These are phyloP conservation scores for Anser brachyrhynchus DNA, from an alignment of 2,113 vertebrate genomes.

Conservation along the genomic window DNA sequence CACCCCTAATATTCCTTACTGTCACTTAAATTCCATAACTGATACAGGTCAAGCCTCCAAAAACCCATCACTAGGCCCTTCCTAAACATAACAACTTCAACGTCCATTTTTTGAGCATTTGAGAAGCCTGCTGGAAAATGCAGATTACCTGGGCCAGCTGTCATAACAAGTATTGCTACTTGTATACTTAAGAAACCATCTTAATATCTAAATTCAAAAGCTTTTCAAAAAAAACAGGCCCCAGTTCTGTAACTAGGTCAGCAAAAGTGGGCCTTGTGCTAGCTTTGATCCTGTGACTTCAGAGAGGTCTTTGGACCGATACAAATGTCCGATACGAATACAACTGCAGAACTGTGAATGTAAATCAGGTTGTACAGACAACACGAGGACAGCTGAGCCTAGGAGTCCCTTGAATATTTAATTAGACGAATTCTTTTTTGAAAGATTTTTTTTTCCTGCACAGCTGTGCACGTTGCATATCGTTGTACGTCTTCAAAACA, in stretches of 20 bases:
- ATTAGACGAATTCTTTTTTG: background rate
- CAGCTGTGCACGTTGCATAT: background rate
- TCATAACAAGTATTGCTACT: background rate
- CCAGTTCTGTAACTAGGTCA: conserved; percentile 45
- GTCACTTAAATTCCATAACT: background rate
- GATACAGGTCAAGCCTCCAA: background rate
- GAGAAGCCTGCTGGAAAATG: background rate
- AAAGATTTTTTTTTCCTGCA: background rate
- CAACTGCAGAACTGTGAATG: background rate
- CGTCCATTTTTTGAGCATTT: background rate
- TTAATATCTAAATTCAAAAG: background rate
- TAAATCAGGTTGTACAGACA: background rate
- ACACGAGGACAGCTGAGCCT: background rate
- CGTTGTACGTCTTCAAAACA: background rate
- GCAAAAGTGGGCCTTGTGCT: background rate
- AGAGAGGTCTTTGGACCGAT: background rate
- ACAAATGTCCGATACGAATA: background rate
- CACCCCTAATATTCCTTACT: background rate
- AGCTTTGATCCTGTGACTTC: background rate
- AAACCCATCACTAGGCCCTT: background rate
- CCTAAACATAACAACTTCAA: background rate
- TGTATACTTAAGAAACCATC: background rate
- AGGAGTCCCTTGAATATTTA: background rate
- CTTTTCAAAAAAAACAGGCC: conserved; percentile 29
- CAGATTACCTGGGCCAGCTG: background rate